Percentiles rank a stretch among this genome's conserved stretches.
Evolutionary conservation across 1,140 invertebrate genomes (phyloP).

Genomic region (Amphibalanus amphitrite): DNA sequence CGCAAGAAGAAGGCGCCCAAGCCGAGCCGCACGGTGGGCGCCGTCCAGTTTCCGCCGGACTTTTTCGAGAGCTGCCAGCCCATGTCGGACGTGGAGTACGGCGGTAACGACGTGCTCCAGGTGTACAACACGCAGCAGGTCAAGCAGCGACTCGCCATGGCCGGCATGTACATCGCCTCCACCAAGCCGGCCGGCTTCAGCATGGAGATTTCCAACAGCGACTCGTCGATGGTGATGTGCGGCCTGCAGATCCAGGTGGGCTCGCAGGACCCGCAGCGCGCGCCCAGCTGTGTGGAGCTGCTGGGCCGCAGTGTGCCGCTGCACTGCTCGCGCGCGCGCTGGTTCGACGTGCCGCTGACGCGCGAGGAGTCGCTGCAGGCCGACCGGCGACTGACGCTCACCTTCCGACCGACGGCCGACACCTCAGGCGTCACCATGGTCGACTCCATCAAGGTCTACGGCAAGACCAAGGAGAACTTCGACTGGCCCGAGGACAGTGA

Average conservation of each 20-base stretch:
- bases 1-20: constrained; percentile 38
- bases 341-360: constrained; percentile 90
- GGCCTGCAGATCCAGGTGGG: constrained; percentile 71
- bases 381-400: constrained; percentile 78
- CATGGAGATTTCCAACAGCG: constrained; percentile 74
- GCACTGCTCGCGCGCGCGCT: constrained; percentile 54
- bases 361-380: constrained; percentile 82
- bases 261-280: constrained; percentile 63
- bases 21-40: constrained; percentile 30
- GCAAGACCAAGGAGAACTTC: constrained; percentile 87
- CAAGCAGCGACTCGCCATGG: constrained; percentile 74
- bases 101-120: constrained; percentile 85
- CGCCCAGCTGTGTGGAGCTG: constrained; percentile 65
- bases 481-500: constrained; percentile 80
- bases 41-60: constrained; percentile 68
- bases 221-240: constrained; percentile 61
- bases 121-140: constrained; percentile 89
- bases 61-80: constrained; percentile 89
- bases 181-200: constrained; percentile 74
- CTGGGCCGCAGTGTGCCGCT: constrained; percentile 67
- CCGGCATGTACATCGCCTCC: constrained; percentile 69
- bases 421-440: constrained; percentile 76
- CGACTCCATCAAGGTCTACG: constrained; percentile 85
- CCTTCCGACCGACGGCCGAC: constrained; percentile 72
- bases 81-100: constrained; percentile 84